A percentile compares a stretch with the other conserved stretches of the same genome.
Evolutionary conservation across 1,140 invertebrate genomes (phyloP).

Genomic region (Drosophila lacertosa): DNA sequence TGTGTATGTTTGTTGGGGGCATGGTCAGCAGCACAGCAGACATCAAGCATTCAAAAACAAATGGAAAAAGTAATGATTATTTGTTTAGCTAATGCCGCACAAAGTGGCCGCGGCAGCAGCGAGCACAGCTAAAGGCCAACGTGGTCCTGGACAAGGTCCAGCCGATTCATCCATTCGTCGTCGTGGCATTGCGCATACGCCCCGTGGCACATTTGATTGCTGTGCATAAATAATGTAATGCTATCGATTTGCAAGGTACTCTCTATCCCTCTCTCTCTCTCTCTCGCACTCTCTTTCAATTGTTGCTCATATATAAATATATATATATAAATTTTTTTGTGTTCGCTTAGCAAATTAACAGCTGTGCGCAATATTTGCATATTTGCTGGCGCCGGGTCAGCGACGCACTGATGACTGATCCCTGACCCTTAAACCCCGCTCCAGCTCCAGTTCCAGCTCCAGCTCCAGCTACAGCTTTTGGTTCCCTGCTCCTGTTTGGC

Average conservation of each 20-base stretch:
- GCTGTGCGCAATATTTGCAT: conserved; percentile 72
- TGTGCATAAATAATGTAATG: conserved; percentile 70
- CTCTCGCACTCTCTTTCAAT: conserved; percentile 23
- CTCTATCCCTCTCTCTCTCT: background rate
- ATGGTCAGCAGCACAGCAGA: too few relatives aligned
- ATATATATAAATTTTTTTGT: conserved; percentile 12
- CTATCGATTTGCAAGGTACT: conserved; percentile 36
- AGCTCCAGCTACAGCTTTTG: too few relatives aligned
- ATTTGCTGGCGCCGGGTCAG: conserved; percentile 54
- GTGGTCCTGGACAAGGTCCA: conserved; percentile 18
- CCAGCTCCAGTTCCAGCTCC: too few relatives aligned
- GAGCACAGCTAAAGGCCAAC: background rate
- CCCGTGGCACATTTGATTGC: conserved; percentile 78
- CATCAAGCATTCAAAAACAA: conserved; percentile 70
- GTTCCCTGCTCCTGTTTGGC: conserved; percentile 8
- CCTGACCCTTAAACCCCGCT: conserved; percentile 8
- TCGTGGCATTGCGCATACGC: conserved; percentile 64
- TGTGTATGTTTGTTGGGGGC: background rate
- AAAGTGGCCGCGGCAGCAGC: conserved; percentile 62
- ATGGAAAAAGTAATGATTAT: conserved; percentile 83
- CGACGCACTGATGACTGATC: conserved; percentile 29
- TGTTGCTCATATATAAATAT: conserved; percentile 59
- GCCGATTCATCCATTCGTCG: background rate
- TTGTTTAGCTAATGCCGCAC: conserved; percentile 81
- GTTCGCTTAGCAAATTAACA: conserved; percentile 73